Evolutionary conservation across 2,888 invertebrate genomes (phyloP), one percentile per base, ranked within the genome.

Genomic region (Sphaerophoria rueppellii): DNA sequence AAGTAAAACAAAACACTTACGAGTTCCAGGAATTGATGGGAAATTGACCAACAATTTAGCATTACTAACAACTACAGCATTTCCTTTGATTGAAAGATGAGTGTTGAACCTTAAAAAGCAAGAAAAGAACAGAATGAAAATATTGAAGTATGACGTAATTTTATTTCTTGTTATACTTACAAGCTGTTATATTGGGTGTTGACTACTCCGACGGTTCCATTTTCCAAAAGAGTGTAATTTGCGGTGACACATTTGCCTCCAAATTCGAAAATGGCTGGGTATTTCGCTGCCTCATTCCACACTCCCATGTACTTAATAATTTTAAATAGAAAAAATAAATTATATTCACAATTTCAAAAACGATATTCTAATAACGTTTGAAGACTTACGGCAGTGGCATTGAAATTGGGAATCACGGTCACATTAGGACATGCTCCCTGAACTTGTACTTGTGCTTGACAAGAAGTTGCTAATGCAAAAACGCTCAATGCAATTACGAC

Each of bases 261-360:
- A 6, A 11, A 11, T 57, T 83, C 83, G 37, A 83, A 83, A 4
- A 55, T 7, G 3, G 75, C 61, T 50, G 83, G 83, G 50, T 80
- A 83, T 50, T 69, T 83, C 4, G 83, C 79, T 9, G 40, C 37
- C 14, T 83, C 83, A 43, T 80, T 63, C 83, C 83, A 83, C 11
- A 76, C n/a, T 69, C 83, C 83, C 75, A 80, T 69, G 14, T 83
- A 83, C 83, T 83, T 6, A 16, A 54, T 46, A 37, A 11, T 32
- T 54, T 32, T 54, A 9, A 11, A 6, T 0, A 46, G n/a, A n/a
- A 6, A 6, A 24, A 0, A 43, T 6, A 24, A 24, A 24, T 24
- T 4, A 60, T 11, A 52, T 37, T n/a, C 7, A 0, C n/a, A 32
- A 48, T 32, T 4, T 2, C 52, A 6, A 7, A 6, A 1, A 34